Base-by-base conservation (phyloP, 2,888 invertebrate genomes). In the Ichneumoninae sp. region DNA sequence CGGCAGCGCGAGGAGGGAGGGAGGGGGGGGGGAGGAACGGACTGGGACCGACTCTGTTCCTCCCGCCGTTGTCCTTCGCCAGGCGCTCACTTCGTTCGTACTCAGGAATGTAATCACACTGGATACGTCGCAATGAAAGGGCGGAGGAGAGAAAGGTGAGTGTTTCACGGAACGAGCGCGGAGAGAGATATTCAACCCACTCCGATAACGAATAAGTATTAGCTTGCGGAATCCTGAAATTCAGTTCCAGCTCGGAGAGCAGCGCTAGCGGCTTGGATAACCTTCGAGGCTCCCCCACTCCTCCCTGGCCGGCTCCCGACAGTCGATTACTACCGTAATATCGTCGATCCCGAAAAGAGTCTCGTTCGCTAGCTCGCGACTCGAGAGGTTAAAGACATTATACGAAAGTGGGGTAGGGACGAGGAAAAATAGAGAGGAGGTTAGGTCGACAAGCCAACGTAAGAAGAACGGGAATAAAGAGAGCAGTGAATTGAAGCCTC, bases 141-240 rank as follows among this genome's bases (percentile, higher is more conserved):
- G 19, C 50, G 68, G 8, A 30, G 54, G n/a, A 5, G 36, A 57
- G 65, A 71, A 16, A 44, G 33, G 13, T 1, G 13, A 26, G 66
- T 70, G 52, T 54, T 36, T 44, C 65, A 16, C 57, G 10, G 22
- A 50, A 33, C 13, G 68, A 30, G 10, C 69, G 57, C 19, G 30
- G 50, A 65, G 47, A 78, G 60, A 78, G 81, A 47, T 70, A 70
- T 71, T 65, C 68, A 68, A 69, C 68, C 84, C 76, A 54, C 74
- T 76, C 66, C 75, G 79, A 83, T 83, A 75, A 79, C 81, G 83
- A 85, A 83, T 85, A 83, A 86, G 86, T 80, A 85, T 85, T 86
- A 85, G 83, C 83, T 79, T 79, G 79, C 71, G 85, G 80, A 86
- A 83, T 85, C 80, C 80, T 60, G 74, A 83, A 83, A 85, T 80